Evolutionary conservation across 2,888 invertebrate genomes (phyloP), one percentile per base, ranked within the genome.

Genomic region (Leptarthrus brevirostris): DNA sequence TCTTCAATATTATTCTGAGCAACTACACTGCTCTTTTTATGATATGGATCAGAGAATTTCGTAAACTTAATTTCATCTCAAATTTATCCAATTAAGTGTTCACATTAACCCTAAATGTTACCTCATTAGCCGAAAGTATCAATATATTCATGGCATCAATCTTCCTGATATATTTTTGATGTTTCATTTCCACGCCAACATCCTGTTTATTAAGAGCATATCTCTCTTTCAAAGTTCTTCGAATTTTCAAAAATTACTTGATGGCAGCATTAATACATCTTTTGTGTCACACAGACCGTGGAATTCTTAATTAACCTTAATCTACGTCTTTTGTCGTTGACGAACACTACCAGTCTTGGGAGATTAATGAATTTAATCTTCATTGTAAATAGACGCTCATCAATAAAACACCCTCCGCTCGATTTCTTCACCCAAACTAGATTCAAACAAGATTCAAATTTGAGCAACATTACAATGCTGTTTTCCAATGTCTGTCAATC

Each of bases 401-500:
- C 69, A 69, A 69, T 69, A n/a, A n/a, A n/a, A n/a, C 69, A 69
- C 69, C 10, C 12, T n/a, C 47, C 64, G 47, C 20, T 14, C 47
- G 47, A 44, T 24, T 47, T 66, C 47, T 14, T n/a, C 64, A 16
- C 22, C 16, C 47, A 16, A 1, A 5, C 26, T 24, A 16, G 24
- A 66, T 14, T 47, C 36, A 47, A 47, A 40, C 14, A 26, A 16
- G 47, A 47, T 66, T 66, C 64, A 34, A 66, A 44, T 66, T 66
- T 47, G 20, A 26, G 20, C 26, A 18, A 56, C 49, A 44, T 72
- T 58, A 58, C 36, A 61, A 47, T 66, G 58, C 26, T 22, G 30
- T 40, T 24, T 74, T 12, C 61, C 53, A 75, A 72, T 75, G 73
- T 54, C 75, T 73, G 75, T 75, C 75, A 75, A 75, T 75, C 75